Conservation (phyloP, 2,113 vertebrate species). For the Sakesphorus luctuosus region DNA sequence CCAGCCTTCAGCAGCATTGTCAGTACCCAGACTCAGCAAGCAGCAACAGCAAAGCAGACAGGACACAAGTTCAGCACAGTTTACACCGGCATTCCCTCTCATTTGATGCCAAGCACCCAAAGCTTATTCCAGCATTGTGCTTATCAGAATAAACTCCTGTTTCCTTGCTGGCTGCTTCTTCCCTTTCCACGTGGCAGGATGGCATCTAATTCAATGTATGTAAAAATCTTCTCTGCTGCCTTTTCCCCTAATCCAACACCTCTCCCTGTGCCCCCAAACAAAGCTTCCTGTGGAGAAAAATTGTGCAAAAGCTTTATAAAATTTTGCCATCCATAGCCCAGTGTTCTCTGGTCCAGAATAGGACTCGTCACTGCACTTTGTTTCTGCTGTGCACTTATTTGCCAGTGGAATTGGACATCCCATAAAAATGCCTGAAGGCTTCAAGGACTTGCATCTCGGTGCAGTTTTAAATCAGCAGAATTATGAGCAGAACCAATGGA, state of each 20-base stretch:
- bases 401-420: background rate
- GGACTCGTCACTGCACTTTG: background rate
- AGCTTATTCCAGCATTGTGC: background rate
- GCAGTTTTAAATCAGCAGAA: background rate
- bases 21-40: background rate
- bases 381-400: background rate
- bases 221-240: background rate
- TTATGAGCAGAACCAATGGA: no score
- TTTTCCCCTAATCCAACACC: background rate
- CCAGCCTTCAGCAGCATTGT: background rate
- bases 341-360: background rate
- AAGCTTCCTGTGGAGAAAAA: background rate
- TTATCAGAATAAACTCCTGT: conserved; percentile 4
- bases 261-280: background rate
- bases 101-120: background rate
- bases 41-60: background rate
- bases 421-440: background rate
- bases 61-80: background rate
- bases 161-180: background rate
- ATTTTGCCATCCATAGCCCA: background rate
- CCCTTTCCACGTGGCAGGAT: background rate
- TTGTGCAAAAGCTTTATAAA: background rate
- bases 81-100: background rate
- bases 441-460: background rate
- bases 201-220: background rate